Evolutionary conservation across 2,888 invertebrate species (phyloP).

Genomic region (Pelosia muscerda): DNA sequence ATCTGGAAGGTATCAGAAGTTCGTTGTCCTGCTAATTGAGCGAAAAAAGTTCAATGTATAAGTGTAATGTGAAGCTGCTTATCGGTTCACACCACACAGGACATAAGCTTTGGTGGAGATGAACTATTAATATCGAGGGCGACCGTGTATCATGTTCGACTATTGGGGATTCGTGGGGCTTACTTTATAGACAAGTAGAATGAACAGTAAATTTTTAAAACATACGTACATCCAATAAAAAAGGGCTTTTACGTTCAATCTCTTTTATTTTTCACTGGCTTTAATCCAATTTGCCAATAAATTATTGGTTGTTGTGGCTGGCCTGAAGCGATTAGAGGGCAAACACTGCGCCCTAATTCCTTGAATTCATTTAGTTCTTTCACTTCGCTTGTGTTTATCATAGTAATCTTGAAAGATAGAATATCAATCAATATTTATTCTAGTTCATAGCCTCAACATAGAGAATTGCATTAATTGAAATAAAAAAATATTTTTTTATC

Average conservation of each 20-base stretch:
- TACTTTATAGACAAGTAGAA: background rate
- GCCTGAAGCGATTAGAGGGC: background rate
- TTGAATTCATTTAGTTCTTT: background rate
- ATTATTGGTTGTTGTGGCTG: background rate
- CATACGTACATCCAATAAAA: background rate
- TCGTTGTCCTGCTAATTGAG: background rate
- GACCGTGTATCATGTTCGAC: background rate
- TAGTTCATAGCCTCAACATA: background rate
- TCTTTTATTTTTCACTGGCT: background rate
- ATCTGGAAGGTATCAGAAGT: background rate
- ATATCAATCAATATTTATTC: background rate
- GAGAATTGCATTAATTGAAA: background rate
- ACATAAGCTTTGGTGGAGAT: background rate
- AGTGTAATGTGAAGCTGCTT: background rate
- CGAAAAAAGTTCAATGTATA: background rate
- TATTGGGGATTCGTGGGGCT: background rate
- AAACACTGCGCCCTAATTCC: background rate
- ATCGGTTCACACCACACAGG: constrained; percentile 3
- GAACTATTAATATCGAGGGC: background rate
- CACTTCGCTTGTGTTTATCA: background rate
- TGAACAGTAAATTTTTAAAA: too few relatives aligned
- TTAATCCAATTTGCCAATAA: background rate
- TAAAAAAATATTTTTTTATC: too few relatives aligned
- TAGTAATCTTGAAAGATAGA: background rate
- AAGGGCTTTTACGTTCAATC: constrained; percentile 1